These are phyloP conservation scores for Diarsia rubi DNA, from an alignment of 2,888 invertebrate species.

Conservation along the genomic window DNA sequence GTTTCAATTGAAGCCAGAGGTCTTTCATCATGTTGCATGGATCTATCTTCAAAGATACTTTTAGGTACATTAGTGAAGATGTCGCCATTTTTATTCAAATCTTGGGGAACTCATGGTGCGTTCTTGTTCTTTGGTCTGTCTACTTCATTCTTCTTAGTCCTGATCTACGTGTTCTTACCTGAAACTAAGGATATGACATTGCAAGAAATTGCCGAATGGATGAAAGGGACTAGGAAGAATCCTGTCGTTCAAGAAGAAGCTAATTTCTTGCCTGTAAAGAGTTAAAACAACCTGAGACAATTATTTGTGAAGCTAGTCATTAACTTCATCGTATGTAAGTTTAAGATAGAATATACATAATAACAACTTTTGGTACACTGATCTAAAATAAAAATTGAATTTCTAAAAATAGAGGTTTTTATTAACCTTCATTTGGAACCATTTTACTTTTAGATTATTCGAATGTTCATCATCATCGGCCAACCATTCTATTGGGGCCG, in stretches of 20 bases:
- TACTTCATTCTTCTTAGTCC: slow-evolving; percentile 54
- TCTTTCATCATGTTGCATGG: slow-evolving; percentile 55
- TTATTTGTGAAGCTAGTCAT: slow-evolving; percentile 37
- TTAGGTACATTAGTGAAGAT: slow-evolving; percentile 67
- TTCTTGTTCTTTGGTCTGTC: slow-evolving; percentile 69
- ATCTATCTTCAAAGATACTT: slow-evolving; percentile 54
- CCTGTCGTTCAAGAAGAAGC: slow-evolving; percentile 26
- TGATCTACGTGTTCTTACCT: slow-evolving; percentile 68
- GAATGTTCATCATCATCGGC: background rate
- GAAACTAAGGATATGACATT: slow-evolving; percentile 68
- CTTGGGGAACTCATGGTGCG: slow-evolving; percentile 65
- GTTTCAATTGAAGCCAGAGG: slow-evolving; percentile 64
- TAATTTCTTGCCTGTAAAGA: slow-evolving; percentile 36
- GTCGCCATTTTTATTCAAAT: slow-evolving; percentile 66
- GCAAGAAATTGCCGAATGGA: slow-evolving; percentile 52
- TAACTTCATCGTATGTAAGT: background rate
- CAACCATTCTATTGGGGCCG: too few relatives aligned
- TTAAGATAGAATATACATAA: background rate
- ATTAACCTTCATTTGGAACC: background rate
- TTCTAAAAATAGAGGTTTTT: background rate
- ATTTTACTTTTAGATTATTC: background rate
- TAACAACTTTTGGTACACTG: background rate
- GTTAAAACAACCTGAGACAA: background rate
- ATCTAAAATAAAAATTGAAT: background rate
- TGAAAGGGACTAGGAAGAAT: slow-evolving; percentile 43